phyloP scores from a whole-genome alignment of 2,888 invertebrate species.

The Marasmarcha lunaedactyla region DNA sequence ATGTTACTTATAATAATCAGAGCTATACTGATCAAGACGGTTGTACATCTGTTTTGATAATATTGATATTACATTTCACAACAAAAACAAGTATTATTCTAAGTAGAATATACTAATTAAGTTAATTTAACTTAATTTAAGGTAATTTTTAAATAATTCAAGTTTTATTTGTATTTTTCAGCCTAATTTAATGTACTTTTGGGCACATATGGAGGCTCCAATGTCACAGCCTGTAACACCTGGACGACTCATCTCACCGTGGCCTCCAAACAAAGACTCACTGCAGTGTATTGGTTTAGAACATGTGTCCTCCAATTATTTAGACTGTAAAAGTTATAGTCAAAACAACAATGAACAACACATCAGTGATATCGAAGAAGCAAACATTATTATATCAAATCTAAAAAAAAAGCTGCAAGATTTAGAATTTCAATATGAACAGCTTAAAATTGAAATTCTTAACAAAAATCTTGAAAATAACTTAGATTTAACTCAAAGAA shows the following conservation, averaged over 20 bases:
- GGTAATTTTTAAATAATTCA: too few species aligned
- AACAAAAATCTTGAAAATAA: constrained; percentile 42
- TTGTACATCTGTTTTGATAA: too few species aligned
- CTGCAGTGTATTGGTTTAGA: constrained; percentile 26
- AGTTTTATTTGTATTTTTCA: constrained; percentile 54
- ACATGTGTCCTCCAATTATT: constrained; percentile 17
- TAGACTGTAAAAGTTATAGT: constrained; percentile 25
- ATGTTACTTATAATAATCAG: too few species aligned
- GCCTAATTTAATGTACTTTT: constrained; percentile 93
- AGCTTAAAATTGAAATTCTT: constrained; percentile 42
- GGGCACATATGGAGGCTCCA: constrained; percentile 84
- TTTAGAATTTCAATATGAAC: constrained; percentile 49
- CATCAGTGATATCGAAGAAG: constrained; percentile 46
- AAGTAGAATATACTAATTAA: too few species aligned
- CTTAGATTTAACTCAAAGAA: constrained; percentile 28
- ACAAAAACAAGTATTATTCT: too few species aligned
- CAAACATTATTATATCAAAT: constrained; percentile 43
- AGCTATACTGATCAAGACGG: too few species aligned
- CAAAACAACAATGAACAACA: constrained; percentile 51
- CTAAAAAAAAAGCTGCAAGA: constrained; percentile 45
- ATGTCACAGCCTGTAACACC: constrained; percentile 77
- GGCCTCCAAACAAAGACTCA: constrained; percentile 74
- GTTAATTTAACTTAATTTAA: too few species aligned
- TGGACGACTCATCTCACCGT: constrained; percentile 78
- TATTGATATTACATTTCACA: too few species aligned